These are phyloP conservation scores for Mustela erminea DNA, from an alignment of 2,797 vertebrate genomes.

Conservation along the genomic window DNA sequence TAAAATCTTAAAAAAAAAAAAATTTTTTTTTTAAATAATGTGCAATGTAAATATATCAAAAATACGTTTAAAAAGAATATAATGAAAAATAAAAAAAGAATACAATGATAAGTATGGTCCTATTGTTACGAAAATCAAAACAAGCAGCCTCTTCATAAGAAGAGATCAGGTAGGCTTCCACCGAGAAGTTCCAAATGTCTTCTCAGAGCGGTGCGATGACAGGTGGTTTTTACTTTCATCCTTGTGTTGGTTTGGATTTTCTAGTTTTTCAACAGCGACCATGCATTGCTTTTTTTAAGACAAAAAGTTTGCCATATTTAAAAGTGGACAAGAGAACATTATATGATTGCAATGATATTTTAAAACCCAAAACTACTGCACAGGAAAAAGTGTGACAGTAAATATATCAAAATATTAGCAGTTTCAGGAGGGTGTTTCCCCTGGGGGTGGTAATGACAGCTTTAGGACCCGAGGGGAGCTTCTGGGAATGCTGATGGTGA, in stretches of 20 bases:
- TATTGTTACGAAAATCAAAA: not conserved
- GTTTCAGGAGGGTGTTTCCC: not conserved
- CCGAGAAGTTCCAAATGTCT: not conserved
- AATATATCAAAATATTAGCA: not conserved
- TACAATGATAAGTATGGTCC: not conserved
- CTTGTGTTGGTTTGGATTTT: not conserved
- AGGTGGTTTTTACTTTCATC: not conserved
- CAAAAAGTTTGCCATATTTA: not conserved
- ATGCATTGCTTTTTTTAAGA: not conserved
- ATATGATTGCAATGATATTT: not conserved
- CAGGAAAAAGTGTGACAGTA: not conserved
- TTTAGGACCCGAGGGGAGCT: not conserved
- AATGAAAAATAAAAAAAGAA: not conserved
- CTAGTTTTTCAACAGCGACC: not conserved
- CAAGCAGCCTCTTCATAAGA: not conserved
- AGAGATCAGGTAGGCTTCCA: not conserved
- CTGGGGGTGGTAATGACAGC: not conserved
- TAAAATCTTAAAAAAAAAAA: too few species aligned
- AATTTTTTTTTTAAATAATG: too few species aligned
- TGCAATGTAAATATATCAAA: not conserved
- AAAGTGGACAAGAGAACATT: not conserved
- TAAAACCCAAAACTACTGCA: not conserved
- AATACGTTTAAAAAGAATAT: not conserved
- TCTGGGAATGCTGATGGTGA: not conserved
- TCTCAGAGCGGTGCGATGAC: not conserved